Conservation (phyloP, 1,140 invertebrate genomes). For the Dendrolimus punctatus region DNA sequence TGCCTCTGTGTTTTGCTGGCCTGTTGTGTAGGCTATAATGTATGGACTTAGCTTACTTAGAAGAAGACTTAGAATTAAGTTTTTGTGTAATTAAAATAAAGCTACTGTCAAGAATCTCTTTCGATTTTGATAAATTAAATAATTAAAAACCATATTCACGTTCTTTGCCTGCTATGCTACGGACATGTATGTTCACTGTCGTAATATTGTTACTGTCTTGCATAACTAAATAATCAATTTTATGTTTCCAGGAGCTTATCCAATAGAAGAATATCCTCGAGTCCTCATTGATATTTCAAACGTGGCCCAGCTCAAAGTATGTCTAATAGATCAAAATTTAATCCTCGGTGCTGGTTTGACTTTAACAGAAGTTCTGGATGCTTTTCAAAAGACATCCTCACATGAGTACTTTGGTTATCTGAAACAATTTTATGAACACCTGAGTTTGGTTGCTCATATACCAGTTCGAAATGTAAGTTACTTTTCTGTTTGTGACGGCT, state of each 20-base stretch:
- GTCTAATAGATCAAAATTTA: slow-evolving; percentile 66
- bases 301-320: slow-evolving; percentile 75
- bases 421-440: slow-evolving; percentile 60
- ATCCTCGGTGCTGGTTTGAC: slow-evolving; percentile 76
- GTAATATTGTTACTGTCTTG: no score
- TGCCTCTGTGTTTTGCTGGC: no score
- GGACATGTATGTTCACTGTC: no score
- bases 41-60: no score
- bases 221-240: no score
- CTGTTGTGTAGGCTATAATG: no score
- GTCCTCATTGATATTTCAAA: slow-evolving; percentile 81
- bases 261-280: slow-evolving; percentile 74
- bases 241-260: slow-evolving; percentile 75
- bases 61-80: no score
- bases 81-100: no score
- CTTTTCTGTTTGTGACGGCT: slow-evolving; percentile 19
- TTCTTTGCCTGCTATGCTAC: no score
- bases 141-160: no score
- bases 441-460: slow-evolving; percentile 79
- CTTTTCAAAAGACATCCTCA: slow-evolving; percentile 71
- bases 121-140: no score
- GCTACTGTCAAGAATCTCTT: no score
- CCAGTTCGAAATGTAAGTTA: slow-evolving; percentile 77
- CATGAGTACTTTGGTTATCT: slow-evolving; percentile 55
- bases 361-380: slow-evolving; percentile 75